Percentiles rank a stretch among this genome's conserved stretches.
Conservation (phyloP, 2,888 invertebrate species). For the Drosophila stalkeri region DNA sequence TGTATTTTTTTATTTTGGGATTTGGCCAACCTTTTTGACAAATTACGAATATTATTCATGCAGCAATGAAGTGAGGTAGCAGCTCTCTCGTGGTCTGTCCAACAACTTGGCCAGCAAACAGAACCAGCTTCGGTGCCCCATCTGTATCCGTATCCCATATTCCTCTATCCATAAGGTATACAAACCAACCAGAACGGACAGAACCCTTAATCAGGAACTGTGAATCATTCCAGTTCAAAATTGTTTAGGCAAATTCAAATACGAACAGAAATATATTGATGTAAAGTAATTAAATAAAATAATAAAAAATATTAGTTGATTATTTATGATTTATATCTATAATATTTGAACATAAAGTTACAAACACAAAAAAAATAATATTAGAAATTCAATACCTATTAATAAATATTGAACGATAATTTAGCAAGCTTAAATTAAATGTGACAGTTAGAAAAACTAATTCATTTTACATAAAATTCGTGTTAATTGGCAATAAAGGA, state of each 20-base stretch:
- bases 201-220: slow-evolving; percentile 33
- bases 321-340: background rate
- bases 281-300: background rate
- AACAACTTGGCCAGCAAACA: slow-evolving; percentile 40
- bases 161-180: slow-evolving; percentile 19
- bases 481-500: background rate
- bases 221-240: slow-evolving; percentile 22
- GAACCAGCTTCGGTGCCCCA: slow-evolving; percentile 23
- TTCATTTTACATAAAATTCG: background rate
- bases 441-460: background rate
- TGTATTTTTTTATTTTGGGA: slow-evolving; percentile 68
- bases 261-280: background rate
- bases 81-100: slow-evolving; percentile 64
- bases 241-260: slow-evolving; percentile 13
- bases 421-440: background rate
- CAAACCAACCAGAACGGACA: slow-evolving; percentile 23
- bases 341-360: background rate
- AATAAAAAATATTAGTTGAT: background rate
- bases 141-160: slow-evolving; percentile 28
- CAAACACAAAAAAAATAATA: background rate
- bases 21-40: slow-evolving; percentile 81
- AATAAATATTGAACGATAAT: background rate
- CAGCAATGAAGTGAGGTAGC: slow-evolving; percentile 81
- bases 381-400: background rate
- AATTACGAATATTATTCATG: slow-evolving; percentile 83